phyloP scores from a whole-genome alignment of 2,888 invertebrate genomes.

The Aporophyla lueneburgensis region DNA sequence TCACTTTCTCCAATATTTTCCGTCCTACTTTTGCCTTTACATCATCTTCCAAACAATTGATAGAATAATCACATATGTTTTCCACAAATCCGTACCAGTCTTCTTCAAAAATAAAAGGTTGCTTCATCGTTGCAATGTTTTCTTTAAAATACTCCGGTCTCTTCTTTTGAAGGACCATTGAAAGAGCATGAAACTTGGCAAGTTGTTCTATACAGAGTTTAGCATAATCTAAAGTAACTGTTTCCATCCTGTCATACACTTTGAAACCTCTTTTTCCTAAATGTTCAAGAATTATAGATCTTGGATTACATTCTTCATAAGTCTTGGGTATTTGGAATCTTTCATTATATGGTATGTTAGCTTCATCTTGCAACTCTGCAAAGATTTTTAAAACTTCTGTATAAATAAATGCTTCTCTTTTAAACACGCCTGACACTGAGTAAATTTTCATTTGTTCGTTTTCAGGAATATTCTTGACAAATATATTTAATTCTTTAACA shows the following conservation, averaged over 20 bases:
- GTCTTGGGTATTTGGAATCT: constrained; percentile 72
- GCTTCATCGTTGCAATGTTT: constrained; percentile 41
- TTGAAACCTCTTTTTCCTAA: constrained; percentile 72
- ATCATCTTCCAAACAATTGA: constrained; percentile 52
- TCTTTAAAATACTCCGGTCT: constrained; percentile 72
- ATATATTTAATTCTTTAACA: constrained; percentile 72
- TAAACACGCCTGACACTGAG: constrained; percentile 71
- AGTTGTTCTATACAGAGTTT: constrained; percentile 73
- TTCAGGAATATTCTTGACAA: constrained; percentile 76
- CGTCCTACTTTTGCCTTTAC: constrained; percentile 38
- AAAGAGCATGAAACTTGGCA: constrained; percentile 78
- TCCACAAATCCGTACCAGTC: constrained; percentile 60
- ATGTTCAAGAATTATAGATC: constrained; percentile 78
- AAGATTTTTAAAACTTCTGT: constrained; percentile 73
- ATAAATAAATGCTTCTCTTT: constrained; percentile 76
- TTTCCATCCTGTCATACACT: constrained; percentile 72
- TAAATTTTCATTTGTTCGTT: constrained; percentile 70
- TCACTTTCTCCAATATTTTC: constrained; percentile 48
- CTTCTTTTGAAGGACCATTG: constrained; percentile 72
- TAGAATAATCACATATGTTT: constrained; percentile 62
- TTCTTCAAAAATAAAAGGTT: constrained; percentile 60
- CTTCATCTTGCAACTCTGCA: constrained; percentile 72
- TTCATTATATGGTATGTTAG: constrained; percentile 70
- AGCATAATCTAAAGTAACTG: constrained; percentile 72
- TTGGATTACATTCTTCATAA: constrained; percentile 70